Evolutionary conservation across 64 coral and sea anemone genomes (phyloP), one percentile per base, ranked within the genome.

Genomic region (Pachyseris speciosa): DNA sequence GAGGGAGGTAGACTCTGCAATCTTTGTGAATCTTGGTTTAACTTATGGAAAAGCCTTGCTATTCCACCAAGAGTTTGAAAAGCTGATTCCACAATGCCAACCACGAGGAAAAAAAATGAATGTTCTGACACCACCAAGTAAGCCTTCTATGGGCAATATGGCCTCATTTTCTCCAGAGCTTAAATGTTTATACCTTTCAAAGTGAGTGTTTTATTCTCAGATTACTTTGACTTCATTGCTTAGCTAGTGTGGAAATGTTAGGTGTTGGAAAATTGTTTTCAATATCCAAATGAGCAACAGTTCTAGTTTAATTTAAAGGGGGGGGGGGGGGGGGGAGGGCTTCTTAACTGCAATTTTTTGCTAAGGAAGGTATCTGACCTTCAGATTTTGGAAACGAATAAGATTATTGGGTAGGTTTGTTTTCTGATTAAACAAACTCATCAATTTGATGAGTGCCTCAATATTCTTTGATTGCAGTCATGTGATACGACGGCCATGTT

Each of bases 31-130:
- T 51, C 85, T 75, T 72, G 69, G 88, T 28, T 51, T 90, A 49
- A 80, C 37, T 27, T 90, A 81, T 51, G 88, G 88, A 26, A 77
- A 90, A 80, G 72, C 60, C n/a, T 20, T 80, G 26, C 63, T 22
- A 50, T 90, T 90, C 60, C 24, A 64, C 13, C 29, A 42, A 68
- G 59, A 80, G 72, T 90, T 90, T 66, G 43, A 51, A 67, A 67
- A 81, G 48, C 61, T 90, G 29, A 78, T 90, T 44, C 75, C 74
- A 10, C 69, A 22, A 44, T 73, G 8, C 22, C n/a, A n/a, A n/a
- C 85, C 40, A 74, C 36, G 36, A 72, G 69, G 69, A 44, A 73
- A 73, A 7, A 73, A 0, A 0, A 73, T 5, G n/a, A 73, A 43
- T 16, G 37, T 22, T 44, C 37, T 7, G 0, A 73, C 38, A 24